A percentile compares a stretch with the other conserved stretches of the same genome.
phyloP scores from a whole-genome alignment of 2,797 vertebrate species.

The Dallia pectoralis region DNA sequence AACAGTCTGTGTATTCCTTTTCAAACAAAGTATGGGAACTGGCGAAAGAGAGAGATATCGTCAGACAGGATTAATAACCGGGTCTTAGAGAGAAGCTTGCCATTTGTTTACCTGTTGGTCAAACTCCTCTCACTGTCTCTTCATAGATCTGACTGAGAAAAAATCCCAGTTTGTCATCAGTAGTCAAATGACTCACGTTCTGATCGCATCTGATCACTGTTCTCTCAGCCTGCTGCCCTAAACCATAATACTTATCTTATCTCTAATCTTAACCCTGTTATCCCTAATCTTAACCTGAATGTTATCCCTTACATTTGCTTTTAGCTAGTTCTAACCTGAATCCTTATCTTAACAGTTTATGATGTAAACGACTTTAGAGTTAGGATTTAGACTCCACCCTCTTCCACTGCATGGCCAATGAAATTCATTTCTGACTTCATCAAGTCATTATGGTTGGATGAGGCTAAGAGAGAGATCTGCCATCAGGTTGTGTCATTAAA shows the following conservation, averaged over 20 bases:
- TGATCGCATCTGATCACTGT: constrained; percentile 41
- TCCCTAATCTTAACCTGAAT: too few species aligned
- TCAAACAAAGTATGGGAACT: background rate
- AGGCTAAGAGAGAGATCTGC: too few species aligned
- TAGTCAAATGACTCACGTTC: constrained; percentile 53
- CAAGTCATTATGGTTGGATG: constrained; percentile 2
- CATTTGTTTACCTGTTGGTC: constrained; percentile 45
- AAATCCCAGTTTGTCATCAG: constrained; percentile 45
- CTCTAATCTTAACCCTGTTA: too few species aligned
- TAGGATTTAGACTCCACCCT: too few species aligned
- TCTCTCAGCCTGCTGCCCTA: background rate
- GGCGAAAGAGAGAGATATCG: constrained; percentile 13
- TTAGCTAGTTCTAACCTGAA: too few species aligned
- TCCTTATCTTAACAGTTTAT: too few species aligned
- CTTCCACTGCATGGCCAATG: too few species aligned
- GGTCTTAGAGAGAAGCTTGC: constrained; percentile 27
- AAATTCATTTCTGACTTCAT: constrained; percentile 15
- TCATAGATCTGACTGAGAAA: constrained; percentile 45
- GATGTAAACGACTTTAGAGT: too few species aligned
- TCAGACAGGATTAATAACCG: constrained; percentile 31
- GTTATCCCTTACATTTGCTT: too few species aligned
- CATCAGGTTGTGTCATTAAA: background rate
- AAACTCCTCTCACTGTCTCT: constrained; percentile 44
- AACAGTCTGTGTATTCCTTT: background rate
- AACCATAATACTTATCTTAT: background rate